Conservation (phyloP, 2,888 invertebrate genomes). For the Teleiodes luculella region DNA sequence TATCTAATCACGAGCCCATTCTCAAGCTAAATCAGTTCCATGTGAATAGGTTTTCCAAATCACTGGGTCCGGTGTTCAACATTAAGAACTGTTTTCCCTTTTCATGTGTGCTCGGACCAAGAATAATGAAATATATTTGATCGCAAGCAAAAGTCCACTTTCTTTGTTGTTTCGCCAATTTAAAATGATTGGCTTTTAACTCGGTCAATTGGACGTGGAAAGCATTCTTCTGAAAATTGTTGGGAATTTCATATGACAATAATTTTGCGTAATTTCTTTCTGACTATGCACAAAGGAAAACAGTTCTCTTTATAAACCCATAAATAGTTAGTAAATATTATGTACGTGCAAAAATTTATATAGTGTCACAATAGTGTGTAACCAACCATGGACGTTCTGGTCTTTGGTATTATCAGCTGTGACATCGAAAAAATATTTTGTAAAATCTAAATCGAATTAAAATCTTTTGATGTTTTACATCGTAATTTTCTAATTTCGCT, state of each 20-base stretch:
- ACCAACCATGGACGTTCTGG: too few relatives aligned
- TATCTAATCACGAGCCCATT: conserved; percentile 54
- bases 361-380: too few relatives aligned
- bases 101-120: conserved; percentile 27
- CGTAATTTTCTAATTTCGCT: not conserved
- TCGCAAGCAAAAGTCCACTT: not conserved
- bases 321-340: too few relatives aligned
- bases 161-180: conserved; percentile 5
- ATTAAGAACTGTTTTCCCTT: conserved; percentile 43
- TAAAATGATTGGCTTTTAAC: conserved; percentile 2
- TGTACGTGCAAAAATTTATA: too few relatives aligned
- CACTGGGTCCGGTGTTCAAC: conserved; percentile 50
- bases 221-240: not conserved
- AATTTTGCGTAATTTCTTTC: too few relatives aligned
- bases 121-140: conserved; percentile 1
- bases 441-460: too few relatives aligned
- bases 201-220: conserved; percentile 5
- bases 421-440: too few relatives aligned
- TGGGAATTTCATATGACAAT: too few relatives aligned
- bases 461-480: too few relatives aligned
- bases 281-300: too few relatives aligned
- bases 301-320: too few relatives aligned
- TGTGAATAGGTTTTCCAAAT: conserved; percentile 58
- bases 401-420: too few relatives aligned
- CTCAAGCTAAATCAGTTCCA: conserved; percentile 57